Conservation (phyloP, 2,797 vertebrate genomes). For the Siniperca scherzeri region DNA sequence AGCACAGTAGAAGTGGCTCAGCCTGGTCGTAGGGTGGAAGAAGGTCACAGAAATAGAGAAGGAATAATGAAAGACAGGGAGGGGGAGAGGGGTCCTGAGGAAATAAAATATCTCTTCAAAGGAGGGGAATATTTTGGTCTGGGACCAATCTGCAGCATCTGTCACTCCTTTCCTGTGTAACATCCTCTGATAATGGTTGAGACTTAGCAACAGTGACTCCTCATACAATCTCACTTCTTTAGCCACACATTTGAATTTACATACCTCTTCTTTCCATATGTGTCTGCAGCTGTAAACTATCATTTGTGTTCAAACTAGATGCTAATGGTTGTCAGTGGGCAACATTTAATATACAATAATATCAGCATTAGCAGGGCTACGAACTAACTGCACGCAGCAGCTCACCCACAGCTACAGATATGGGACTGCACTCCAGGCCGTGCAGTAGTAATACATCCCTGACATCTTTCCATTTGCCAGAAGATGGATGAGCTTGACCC, state of each 20-base stretch:
- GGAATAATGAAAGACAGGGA: slow-evolving; percentile 31
- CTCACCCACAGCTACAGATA: slow-evolving; percentile 36
- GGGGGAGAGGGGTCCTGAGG: slow-evolving; percentile 29
- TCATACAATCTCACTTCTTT: not conserved
- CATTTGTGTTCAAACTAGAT: slow-evolving; percentile 16
- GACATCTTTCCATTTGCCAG: slow-evolving; percentile 56
- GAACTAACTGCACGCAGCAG: slow-evolving; percentile 22
- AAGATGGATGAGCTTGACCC: slow-evolving; percentile 73
- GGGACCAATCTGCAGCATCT: slow-evolving; percentile 68
- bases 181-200: slow-evolving; percentile 41
- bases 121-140: slow-evolving; percentile 59
- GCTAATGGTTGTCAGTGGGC: slow-evolving; percentile 16
- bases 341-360: slow-evolving; percentile 6
- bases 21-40: not conserved
- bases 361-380: slow-evolving; percentile 6
- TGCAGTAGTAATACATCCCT: slow-evolving; percentile 31
- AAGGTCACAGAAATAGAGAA: slow-evolving; percentile 35
- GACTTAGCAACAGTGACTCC: slow-evolving; percentile 5
- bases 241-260: slow-evolving; percentile 3
- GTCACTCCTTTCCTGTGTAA: slow-evolving; percentile 62
- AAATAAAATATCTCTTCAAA: slow-evolving; percentile 58
- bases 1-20: not conserved
- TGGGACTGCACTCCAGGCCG: slow-evolving; percentile 3
- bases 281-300: slow-evolving; percentile 29
- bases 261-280: slow-evolving; percentile 17